Evolutionary conservation across 2,113 vertebrate species (phyloP).

Genomic region (Phodopus roborovskii): DNA sequence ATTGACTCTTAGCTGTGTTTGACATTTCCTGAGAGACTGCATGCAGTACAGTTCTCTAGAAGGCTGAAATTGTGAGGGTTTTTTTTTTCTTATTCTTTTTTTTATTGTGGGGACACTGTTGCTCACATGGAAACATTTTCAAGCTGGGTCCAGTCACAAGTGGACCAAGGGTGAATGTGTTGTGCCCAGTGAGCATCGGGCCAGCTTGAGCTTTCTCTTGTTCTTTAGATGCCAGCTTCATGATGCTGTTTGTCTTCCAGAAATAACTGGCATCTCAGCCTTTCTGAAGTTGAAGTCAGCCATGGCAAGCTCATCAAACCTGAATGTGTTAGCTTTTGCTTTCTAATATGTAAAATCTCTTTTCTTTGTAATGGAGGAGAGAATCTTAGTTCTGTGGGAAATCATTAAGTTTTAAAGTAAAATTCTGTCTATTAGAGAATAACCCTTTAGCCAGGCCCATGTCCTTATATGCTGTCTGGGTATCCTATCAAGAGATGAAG

Average conservation of each 20-base stretch:
- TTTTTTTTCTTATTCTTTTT: background rate
- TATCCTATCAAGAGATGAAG: background rate
- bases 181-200: background rate
- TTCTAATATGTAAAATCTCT: background rate
- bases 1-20: background rate
- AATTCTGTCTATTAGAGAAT: background rate
- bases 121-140: background rate
- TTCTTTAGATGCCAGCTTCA: background rate
- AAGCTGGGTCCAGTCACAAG: background rate
- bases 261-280: conserved; percentile 8
- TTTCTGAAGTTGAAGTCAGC: background rate
- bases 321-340: background rate
- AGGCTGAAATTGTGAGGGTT: background rate
- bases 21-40: background rate
- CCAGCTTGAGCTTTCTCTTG: background rate
- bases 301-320: background rate
- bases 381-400: background rate
- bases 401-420: background rate
- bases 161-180: background rate
- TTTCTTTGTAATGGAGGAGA: background rate
- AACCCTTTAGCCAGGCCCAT: background rate
- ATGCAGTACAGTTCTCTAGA: background rate
- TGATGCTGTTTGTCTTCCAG: background rate
- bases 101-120: background rate
- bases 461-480: background rate